These are phyloP conservation scores for Apodemia hepburni DNA, from an alignment of 2,888 invertebrate species.

Conservation along the genomic window DNA sequence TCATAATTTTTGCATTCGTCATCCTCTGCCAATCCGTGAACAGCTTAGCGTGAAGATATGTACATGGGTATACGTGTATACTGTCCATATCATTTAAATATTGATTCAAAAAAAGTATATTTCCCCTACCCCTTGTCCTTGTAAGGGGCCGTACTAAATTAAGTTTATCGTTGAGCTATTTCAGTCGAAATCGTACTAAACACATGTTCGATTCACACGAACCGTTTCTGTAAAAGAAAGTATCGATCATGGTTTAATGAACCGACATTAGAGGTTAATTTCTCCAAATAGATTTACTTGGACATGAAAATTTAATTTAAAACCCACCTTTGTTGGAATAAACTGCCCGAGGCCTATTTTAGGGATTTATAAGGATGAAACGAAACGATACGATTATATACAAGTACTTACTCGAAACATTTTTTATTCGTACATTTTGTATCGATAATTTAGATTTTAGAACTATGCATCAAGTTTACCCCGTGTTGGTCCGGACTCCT, in stretches of 20 bases:
- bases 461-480: too few species aligned
- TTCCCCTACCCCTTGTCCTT: constrained; percentile 9
- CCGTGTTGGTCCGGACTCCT: too few species aligned
- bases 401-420: too few species aligned
- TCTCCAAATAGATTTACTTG: constrained; percentile 34
- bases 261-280: constrained; percentile 36
- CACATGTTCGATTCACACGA: constrained; percentile 15
- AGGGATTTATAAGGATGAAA: not conserved
- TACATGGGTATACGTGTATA: too few species aligned
- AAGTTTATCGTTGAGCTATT: constrained; percentile 11
- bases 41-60: too few species aligned
- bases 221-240: constrained; percentile 14
- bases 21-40: too few species aligned
- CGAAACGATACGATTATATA: not conserved
- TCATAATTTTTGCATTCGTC: too few species aligned
- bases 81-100: not conserved
- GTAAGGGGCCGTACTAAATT: constrained; percentile 7
- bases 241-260: constrained; percentile 45
- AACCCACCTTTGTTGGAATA: constrained; percentile 18
- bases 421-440: too few species aligned
- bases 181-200: constrained; percentile 9
- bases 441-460: too few species aligned
- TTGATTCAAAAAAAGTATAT: not conserved
- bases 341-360: not conserved
- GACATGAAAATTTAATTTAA: constrained; percentile 37